These are phyloP conservation scores for Pongo pygmaeus DNA, from an alignment of 2,113 vertebrate species.

Conservation along the genomic window DNA sequence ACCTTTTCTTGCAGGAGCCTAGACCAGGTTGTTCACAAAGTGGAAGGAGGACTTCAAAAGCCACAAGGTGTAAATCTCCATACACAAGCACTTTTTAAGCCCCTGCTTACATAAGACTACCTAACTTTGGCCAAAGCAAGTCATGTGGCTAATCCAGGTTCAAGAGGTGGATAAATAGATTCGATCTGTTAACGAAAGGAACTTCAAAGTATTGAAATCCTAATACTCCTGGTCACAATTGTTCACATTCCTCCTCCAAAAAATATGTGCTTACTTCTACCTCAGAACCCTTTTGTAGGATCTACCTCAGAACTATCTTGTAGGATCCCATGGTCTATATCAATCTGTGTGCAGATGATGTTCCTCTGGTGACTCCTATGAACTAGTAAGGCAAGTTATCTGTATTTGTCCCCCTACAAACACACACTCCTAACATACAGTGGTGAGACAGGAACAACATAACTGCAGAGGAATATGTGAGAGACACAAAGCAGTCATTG, in stretches of 20 bases:
- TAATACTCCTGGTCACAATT: neutral
- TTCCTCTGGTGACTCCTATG: neutral
- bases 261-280: neutral
- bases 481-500: neutral
- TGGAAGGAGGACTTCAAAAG: neutral
- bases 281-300: too few species aligned
- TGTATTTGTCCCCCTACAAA: neutral
- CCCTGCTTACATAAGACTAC: neutral
- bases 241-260: neutral
- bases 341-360: neutral
- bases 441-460: too few species aligned
- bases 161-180: neutral
- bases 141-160: neutral
- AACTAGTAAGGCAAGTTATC: neutral
- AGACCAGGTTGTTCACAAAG: too few species aligned
- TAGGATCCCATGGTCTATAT: neutral
- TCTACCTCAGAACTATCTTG: too few species aligned
- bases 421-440: neutral
- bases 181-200: neutral
- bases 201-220: neutral
- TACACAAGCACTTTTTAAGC: neutral
- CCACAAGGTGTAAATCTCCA: neutral
- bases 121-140: neutral
- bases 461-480: neutral
- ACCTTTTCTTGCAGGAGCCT: neutral